Percentiles rank a stretch among this genome's conserved stretches.
Evolutionary conservation across 2,113 vertebrate species (phyloP).

Genomic region (Empidonax traillii): DNA sequence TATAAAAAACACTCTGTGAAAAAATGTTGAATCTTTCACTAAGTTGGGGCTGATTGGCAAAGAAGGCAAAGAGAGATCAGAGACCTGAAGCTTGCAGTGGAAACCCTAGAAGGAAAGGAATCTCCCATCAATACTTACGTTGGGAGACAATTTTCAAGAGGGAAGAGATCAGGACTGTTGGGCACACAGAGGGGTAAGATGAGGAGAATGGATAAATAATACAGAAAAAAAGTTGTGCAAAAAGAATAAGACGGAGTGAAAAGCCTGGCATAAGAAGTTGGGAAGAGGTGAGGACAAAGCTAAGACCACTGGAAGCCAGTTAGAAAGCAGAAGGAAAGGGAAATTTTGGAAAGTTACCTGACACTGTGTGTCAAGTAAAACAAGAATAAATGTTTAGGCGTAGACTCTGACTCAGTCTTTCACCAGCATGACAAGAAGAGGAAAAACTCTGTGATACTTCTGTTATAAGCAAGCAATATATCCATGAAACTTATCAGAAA

Average conservation of each 20-base stretch:
- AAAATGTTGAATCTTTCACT: not conserved
- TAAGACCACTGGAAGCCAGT: not conserved
- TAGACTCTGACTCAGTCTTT: not conserved
- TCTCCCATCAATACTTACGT: fast-evolving
- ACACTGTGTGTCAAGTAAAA: not conserved
- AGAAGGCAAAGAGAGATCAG: not conserved
- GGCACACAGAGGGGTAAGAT: not conserved
- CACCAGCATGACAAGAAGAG: not conserved
- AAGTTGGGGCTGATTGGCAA: not conserved
- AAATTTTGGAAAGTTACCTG: not conserved
- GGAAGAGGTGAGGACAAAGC: not conserved
- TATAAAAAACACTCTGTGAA: not conserved
- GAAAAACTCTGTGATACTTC: not conserved
- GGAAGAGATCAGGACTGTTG: not conserved
- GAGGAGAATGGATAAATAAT: not conserved
- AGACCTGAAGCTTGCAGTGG: not conserved
- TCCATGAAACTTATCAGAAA: not conserved
- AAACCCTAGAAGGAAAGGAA: not conserved
- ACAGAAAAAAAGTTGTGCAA: not conserved
- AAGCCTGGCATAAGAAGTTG: not conserved
- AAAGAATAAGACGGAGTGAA: not conserved
- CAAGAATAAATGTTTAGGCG: not conserved
- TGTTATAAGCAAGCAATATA: not conserved
- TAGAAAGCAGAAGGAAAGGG: not conserved
- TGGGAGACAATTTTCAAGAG: not conserved